Base-by-base conservation (phyloP, 2,888 invertebrate species). In the Leucoptera coffeella region DNA sequence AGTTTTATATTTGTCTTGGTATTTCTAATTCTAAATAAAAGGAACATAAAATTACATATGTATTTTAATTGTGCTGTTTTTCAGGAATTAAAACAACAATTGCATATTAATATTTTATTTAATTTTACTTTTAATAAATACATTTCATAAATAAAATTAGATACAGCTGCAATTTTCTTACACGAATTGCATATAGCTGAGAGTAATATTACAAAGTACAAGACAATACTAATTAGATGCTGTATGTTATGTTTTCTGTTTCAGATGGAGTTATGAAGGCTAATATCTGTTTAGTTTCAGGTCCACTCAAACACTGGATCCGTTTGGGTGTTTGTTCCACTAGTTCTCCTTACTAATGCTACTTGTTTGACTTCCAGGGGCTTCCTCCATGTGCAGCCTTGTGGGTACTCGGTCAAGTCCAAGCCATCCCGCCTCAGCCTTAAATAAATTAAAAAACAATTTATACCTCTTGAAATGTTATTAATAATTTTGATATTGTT, bases 321-420 rank as follows among this genome's bases (percentile, higher is more conserved):
- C 33, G 59, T 69, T 61, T 67, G 61, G 45, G 64, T 64, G 59
- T 65, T 58, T 65, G 48, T 28, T 40, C 37, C 40, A 35, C 6
- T 17, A 17, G 9, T 17, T 7, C 9, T 38, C 39, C 43, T 40
- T 43, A 45, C 14, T 35, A 32, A 64, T 39, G 42, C 64, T 49
- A 71, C 71, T 69, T 64, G 67, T 72, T 54, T 69, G 62, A 51
- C 67, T 72, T 71, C 60, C 71, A 67, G 71, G 59, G 61, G 62
- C 47, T 46, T 71, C 65, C 47, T 59, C 69, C 57, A 62, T 61
- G 45, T 69, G 72, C 54, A 78, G 67, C 52, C 77, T 67, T 47
- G 77, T 77, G 45, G 78, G 77, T 49, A 78, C 77, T 54, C 77
- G 74, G 59, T 78, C 78, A 51, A 78, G 72, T 43, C 78, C 77